These are phyloP conservation scores for Cheilosia vulpina DNA, from an alignment of 2,888 invertebrate genomes.

Conservation along the genomic window DNA sequence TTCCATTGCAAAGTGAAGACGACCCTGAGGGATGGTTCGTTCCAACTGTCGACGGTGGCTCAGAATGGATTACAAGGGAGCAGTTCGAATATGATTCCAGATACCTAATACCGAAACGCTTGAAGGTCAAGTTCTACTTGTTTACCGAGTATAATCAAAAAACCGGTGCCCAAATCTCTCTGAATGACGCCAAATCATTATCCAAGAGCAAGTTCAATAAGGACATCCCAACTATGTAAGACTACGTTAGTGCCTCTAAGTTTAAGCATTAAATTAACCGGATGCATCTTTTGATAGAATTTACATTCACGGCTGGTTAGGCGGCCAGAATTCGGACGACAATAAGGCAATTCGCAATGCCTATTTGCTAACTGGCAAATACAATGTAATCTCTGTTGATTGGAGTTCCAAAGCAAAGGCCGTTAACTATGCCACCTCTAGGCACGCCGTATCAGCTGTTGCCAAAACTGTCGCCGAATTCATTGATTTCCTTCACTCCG, in stretches of 20 bases:
- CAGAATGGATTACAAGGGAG: neutral
- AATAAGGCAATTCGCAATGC: conserved; percentile 79
- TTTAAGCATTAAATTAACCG: neutral
- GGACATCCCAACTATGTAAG: neutral
- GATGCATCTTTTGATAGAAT: conserved; percentile 55
- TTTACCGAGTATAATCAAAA: neutral
- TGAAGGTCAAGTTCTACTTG: neutral
- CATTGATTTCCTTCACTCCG: conserved; percentile 83
- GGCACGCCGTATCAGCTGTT: conserved; percentile 80
- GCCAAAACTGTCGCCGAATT: conserved; percentile 79
- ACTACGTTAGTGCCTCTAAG: too few species aligned
- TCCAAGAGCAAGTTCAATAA: neutral
- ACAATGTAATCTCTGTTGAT: conserved; percentile 86
- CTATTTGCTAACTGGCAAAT: conserved; percentile 84
- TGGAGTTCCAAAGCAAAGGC: conserved; percentile 83
- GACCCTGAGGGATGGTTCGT: neutral
- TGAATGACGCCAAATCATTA: neutral
- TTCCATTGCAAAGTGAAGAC: neutral
- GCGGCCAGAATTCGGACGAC: conserved; percentile 83
- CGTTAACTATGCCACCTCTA: conserved; percentile 85
- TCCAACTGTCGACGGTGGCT: neutral
- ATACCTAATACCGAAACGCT: neutral
- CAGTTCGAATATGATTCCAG: neutral
- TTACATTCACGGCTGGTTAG: conserved; percentile 85
- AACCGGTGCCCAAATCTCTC: neutral